These are phyloP conservation scores for Picus viridis DNA, from an alignment of 2,797 vertebrate species.

Conservation along the genomic window DNA sequence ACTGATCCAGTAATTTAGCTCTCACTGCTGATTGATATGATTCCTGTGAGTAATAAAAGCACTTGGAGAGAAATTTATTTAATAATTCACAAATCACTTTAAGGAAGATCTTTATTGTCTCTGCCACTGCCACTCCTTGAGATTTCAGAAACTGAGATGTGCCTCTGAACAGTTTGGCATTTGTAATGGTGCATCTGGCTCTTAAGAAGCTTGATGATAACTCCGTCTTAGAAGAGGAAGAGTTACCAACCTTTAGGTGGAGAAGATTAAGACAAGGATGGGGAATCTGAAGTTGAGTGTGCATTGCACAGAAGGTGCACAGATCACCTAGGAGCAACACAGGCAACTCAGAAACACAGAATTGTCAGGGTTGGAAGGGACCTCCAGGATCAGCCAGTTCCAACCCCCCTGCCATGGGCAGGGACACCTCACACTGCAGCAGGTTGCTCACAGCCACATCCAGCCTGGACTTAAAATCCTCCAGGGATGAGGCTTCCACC, in stretches of 20 bases:
- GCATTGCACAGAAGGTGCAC: background rate
- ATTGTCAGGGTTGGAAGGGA: no score
- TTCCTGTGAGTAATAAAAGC: constrained; percentile 73
- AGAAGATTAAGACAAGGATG: constrained; percentile 13
- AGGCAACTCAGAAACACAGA: background rate
- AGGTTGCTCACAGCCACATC: no score
- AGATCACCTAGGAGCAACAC: background rate
- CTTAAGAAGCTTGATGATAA: background rate
- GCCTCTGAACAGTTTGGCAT: background rate
- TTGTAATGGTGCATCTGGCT: background rate
- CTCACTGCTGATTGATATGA: constrained; percentile 74
- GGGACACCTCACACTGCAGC: no score
- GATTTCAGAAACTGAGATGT: constrained; percentile 9
- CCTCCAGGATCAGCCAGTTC: no score
- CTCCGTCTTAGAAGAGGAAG: background rate
- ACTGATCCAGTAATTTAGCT: constrained; percentile 74
- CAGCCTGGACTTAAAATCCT: no score
- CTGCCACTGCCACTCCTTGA: constrained; percentile 31
- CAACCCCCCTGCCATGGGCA: no score
- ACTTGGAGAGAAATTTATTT: constrained; percentile 66
- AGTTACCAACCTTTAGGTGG: background rate
- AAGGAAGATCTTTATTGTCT: constrained; percentile 58
- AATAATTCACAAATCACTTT: constrained; percentile 65
- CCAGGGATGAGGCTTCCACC: no score
- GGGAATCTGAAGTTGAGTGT: background rate